Percentiles rank a stretch among this genome's conserved stretches.
Evolutionary conservation across 2,888 invertebrate genomes (phyloP).

Genomic region (Apamea sordens): DNA sequence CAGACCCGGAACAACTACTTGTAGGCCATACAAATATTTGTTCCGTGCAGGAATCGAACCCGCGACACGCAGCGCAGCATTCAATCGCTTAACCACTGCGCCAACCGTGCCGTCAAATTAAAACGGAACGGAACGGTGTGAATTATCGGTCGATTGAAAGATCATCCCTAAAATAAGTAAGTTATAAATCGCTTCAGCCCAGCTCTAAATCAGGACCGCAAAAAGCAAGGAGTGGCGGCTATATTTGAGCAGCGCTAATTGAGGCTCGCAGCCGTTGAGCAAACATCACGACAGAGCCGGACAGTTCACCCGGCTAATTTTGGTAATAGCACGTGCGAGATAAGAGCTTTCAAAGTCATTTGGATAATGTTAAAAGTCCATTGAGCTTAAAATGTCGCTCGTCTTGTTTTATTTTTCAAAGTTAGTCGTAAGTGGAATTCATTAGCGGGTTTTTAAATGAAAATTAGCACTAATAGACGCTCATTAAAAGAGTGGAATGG

Average conservation of each 20-base stretch:
- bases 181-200: conserved; percentile 39
- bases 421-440: conserved; percentile 2
- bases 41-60: too few relatives aligned
- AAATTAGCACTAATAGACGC: background rate
- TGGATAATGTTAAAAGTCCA: conserved; percentile 15
- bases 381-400: conserved; percentile 2
- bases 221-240: conserved; percentile 70
- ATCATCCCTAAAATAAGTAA: too few relatives aligned
- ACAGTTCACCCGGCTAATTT: conserved; percentile 43
- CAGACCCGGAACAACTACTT: too few relatives aligned
- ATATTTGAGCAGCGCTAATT: conserved; percentile 79
- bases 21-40: too few relatives aligned
- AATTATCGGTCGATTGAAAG: too few relatives aligned
- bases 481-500: background rate
- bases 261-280: conserved; percentile 69
- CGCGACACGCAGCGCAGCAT: too few relatives aligned
- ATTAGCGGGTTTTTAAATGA: background rate
- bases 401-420: conserved; percentile 22
- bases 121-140: too few relatives aligned
- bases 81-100: too few relatives aligned
- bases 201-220: background rate
- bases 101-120: too few relatives aligned
- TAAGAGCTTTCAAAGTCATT: conserved; percentile 40
- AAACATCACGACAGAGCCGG: conserved; percentile 66
- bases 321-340: conserved; percentile 39